Evolutionary conservation across 2,113 vertebrate genomes (phyloP).

Genomic region (Cryptomyrus ogoouensis): DNA sequence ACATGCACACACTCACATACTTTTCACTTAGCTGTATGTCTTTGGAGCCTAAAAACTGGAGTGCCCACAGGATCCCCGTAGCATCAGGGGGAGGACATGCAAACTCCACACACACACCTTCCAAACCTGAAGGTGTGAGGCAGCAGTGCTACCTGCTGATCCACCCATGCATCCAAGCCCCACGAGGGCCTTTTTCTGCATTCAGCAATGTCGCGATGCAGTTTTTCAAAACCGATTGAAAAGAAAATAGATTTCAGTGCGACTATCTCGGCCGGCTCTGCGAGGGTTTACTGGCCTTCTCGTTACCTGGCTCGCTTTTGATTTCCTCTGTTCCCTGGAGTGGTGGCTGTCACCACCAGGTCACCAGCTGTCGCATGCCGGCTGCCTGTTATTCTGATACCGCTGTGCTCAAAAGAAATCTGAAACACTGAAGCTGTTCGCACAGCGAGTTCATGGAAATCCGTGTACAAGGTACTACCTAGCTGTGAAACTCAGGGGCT

Average conservation of each 20-base stretch:
- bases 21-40: neutral
- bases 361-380: neutral
- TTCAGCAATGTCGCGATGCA: neutral
- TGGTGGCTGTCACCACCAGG: neutral
- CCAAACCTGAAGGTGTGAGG: neutral
- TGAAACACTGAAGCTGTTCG: neutral
- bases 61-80: neutral
- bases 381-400: neutral
- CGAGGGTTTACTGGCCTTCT: neutral
- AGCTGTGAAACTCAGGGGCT: neutral
- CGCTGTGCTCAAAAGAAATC: neutral
- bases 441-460: neutral
- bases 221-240: neutral
- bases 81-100: neutral
- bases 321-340: neutral
- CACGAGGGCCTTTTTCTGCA: neutral
- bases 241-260: neutral
- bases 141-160: neutral
- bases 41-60: neutral
- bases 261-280: neutral
- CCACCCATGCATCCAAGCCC: neutral
- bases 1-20: neutral
- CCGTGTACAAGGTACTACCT: neutral
- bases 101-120: neutral
- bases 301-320: neutral